Base-by-base conservation (phyloP, 2,888 invertebrate genomes). In the Conistra vaccinii region DNA sequence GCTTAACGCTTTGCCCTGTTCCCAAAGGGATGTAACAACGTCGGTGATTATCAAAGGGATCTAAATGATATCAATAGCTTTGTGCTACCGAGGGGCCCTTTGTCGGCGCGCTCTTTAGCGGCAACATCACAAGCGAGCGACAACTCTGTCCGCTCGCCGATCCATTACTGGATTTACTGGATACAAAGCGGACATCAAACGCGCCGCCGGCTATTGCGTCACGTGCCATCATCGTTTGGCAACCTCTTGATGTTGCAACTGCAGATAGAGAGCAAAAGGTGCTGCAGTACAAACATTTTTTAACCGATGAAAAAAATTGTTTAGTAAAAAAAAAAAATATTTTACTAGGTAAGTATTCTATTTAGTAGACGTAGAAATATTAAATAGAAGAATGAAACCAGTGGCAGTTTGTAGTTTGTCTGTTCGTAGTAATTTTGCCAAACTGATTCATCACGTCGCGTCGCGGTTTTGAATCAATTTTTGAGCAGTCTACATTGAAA, bases 41-140 rank as follows among this genome's bases (percentile, higher is more conserved):
- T 87, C 95, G 95, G 94, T 89, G 81, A 85, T 85, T 84, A 90
- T 95, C 93, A 95, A 95, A 95, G 94, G 93, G 93, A 94, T 94
- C 94, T 93, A 93, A 94, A 94, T 94, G 93, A 94, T 95, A 95
- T 95, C 95, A 95, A 95, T 95, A 92, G 94, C 93, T 93, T 93
- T 93, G 91, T 93, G 95, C 95, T 95, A 95, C 95, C 93, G 95
- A 93, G 88, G 86, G 85, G 90, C 91, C 90, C 93, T 94, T 95
- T 95, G 95, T 94, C 94, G 94, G 95, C 91, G 81, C 88, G 85
- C 89, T 91, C 89, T 89, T 90, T 88, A 85, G 89, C 92, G 92
- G 93, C 91, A 86, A 93, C 92, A 91, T 92, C 93, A 93, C 84
- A 92, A 89, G 89, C 91, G 92, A 91, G 66, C 32, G 66, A 66